Evolutionary conservation across 2,797 vertebrate genomes (phyloP), one percentile per base, ranked within the genome.

Genomic region (Clarias fuscus): DNA sequence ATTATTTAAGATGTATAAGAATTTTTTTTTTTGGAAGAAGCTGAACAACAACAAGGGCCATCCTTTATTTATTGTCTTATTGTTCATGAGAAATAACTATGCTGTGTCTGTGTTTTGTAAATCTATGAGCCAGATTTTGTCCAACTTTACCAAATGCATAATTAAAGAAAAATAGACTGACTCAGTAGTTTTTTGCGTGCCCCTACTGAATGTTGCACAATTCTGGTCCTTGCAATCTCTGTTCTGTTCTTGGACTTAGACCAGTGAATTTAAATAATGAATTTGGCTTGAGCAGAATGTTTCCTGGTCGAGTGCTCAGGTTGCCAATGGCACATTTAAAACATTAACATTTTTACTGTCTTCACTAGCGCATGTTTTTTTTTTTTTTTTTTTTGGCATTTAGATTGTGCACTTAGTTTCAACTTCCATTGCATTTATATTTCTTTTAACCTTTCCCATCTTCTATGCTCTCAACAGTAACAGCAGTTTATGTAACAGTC

Each of bases 211-310:
- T 61, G 76, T 58, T 62, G 56, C 56, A 61, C 37, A 61, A 40
- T 40, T n/a, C n/a, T 37, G 13, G 59, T 40, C 22, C 59, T 40
- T 37, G 30, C 5, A 7, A 62, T 40, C 18, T 33, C 27, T 13
- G 14, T 79, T 37, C 77, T 79, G 30, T 79, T 62, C 76, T 61
- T 61, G 56, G 76, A 78, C 30, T 78, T 62, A 15, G 13, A 40
- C 30, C 77, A 62, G 22, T 62, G 20, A 62, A 40, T n/a, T 61
- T 62, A 37, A 79, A 61, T 79, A 37, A 79, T 62, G 58, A 40
- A 79, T 24, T 79, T 24, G 10, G 18, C 33, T 77, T 77, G n/a
- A 58, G 27, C 20, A 17, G n/a, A 76, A 76, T 2, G 24, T 56
- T 56, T 56, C 14, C n/a, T 76, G 53, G n/a, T 77, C 53, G 11